Conservation (phyloP, 2,888 invertebrate genomes). For the Xanthorhoe spadicearia region DNA sequence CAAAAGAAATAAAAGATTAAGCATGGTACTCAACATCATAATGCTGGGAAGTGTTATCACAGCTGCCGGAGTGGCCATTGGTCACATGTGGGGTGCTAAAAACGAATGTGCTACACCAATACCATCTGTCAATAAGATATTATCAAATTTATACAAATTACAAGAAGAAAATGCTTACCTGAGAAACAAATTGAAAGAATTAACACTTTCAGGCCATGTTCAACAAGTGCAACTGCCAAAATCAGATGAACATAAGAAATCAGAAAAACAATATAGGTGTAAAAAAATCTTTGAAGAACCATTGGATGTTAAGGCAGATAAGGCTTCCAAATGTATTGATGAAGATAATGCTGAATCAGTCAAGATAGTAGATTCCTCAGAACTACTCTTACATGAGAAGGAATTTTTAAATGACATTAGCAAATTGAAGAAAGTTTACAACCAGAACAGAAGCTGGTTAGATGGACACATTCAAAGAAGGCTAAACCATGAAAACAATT, state of each 20-base stretch:
- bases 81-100: constrained; percentile 81
- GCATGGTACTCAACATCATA: constrained; percentile 77
- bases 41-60: constrained; percentile 80
- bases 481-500: constrained; percentile 45
- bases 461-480: constrained; percentile 71
- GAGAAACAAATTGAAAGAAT: constrained; percentile 72
- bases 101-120: constrained; percentile 70
- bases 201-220: constrained; percentile 59
- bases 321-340: constrained; percentile 71
- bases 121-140: constrained; percentile 76
- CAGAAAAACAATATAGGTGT: constrained; percentile 66
- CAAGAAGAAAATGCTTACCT: constrained; percentile 80
- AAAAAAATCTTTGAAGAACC: constrained; percentile 77
- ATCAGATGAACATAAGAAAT: constrained; percentile 51
- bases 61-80: constrained; percentile 79
- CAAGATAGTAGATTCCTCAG: constrained; percentile 47
- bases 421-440: constrained; percentile 68
- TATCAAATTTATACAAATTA: constrained; percentile 78
- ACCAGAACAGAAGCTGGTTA: constrained; percentile 74
- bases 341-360: constrained; percentile 46
- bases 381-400: constrained; percentile 57
- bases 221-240: constrained; percentile 59
- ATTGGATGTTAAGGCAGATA: constrained; percentile 61
- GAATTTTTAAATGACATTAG: constrained; percentile 66
- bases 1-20: constrained; percentile 76